A percentile compares a stretch with the other conserved stretches of the same genome.
These are phyloP conservation scores for Macrotis lagotis DNA, from an alignment of 2,113 vertebrate genomes.

Conservation along the genomic window DNA sequence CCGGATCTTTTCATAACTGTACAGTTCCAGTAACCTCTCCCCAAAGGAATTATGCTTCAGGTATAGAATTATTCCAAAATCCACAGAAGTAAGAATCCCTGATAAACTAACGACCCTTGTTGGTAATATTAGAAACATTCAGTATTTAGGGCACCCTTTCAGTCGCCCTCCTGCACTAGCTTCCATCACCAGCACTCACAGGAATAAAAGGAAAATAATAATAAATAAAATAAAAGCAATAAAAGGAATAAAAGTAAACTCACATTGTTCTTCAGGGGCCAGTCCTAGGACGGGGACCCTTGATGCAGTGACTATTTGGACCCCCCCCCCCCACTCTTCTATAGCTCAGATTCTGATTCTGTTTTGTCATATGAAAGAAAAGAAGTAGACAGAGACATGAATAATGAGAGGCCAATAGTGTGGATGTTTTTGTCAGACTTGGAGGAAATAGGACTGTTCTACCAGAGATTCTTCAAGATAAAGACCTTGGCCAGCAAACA, in stretches of 20 bases:
- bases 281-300: not conserved
- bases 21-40: not conserved
- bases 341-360: not conserved
- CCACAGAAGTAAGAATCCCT: not conserved
- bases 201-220: not conserved
- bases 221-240: no score
- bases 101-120: not conserved
- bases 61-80: not conserved
- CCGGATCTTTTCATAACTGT: no score
- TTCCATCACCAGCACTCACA: not conserved
- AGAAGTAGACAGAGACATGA: not conserved
- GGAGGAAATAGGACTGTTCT: not conserved
- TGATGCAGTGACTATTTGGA: not conserved
- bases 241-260: not conserved
- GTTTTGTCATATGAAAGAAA: not conserved
- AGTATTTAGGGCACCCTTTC: not conserved
- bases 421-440: not conserved
- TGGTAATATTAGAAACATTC: not conserved
- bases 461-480: not conserved
- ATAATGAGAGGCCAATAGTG: not conserved
- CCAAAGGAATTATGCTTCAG: no score
- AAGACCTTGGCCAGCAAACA: not conserved
- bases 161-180: not conserved
- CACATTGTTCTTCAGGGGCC: not conserved
- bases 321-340: not conserved